Evolutionary conservation across 2,797 vertebrate species (phyloP), one percentile per base, ranked within the genome.

Genomic region (Cottoperca gobio): DNA sequence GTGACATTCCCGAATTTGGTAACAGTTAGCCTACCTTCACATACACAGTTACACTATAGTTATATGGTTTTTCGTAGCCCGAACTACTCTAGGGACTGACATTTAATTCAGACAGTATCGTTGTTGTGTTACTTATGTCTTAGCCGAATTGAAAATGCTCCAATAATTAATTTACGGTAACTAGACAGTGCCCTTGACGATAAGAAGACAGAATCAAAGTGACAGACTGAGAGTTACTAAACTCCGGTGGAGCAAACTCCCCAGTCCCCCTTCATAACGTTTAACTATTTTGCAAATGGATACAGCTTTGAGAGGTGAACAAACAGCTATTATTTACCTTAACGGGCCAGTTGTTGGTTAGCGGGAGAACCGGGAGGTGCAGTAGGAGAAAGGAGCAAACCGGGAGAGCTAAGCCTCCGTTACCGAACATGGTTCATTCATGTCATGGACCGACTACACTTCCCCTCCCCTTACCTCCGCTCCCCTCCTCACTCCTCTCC

Each of bases 371-470:
- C 86, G 82, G 78, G 75, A 88, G 73, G 31, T 85, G 89, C 4
- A 91, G 81, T 21, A 88, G 79, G 40, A 90, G 82, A 8, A 86
- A 70, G 35, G 77, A 90, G 78, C 79, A 88, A 1, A 88, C 78
- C 83, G 77, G 85, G 82, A 90, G 86, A 77, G 86, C 83, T 53
- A 78, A 82, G 72, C 86, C 79, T 90, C 85, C 86, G 85, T 82
- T 82, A 62, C 84, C 86, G 84, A 91, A 88, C 91, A 92, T 92
- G 87, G 82, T 90, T 90, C 91, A 91, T 90, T 92, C 90, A 91
- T 88, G 86, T 78, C 87, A 76, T 12, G 84, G 76, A 84, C 42
- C 86, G 53, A 82, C 73, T 57, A 28, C 70, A n/a, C 66, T 45
- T 57, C 69, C 73, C 77, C 81, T 72, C 81, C 79, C 73, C 79